A percentile compares a stretch with the other conserved stretches of the same genome.
These are phyloP conservation scores for Oplegnathus fasciatus DNA, from an alignment of 2,113 vertebrate genomes.

Conservation along the genomic window DNA sequence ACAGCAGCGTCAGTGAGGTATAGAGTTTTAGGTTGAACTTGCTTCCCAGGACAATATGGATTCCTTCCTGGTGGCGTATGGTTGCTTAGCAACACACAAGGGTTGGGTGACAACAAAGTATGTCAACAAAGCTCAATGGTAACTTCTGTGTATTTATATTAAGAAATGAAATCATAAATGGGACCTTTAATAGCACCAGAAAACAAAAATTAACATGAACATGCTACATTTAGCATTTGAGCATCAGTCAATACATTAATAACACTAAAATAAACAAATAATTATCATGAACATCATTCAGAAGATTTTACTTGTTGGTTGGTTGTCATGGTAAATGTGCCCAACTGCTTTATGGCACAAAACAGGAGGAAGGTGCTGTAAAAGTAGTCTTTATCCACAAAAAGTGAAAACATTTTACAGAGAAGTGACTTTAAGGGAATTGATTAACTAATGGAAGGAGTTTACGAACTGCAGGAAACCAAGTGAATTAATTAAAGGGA, in stretches of 20 bases:
- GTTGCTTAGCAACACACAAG: constrained; percentile 76
- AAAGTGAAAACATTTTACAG: neutral
- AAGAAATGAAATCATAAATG: neutral
- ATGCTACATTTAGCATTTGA: neutral
- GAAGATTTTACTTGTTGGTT: neutral
- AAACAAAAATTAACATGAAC: neutral
- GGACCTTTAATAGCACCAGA: neutral
- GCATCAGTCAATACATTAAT: neutral
- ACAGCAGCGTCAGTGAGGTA: constrained; percentile 34
- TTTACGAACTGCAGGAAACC: neutral
- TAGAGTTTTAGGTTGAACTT: constrained; percentile 60
- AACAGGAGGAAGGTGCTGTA: neutral
- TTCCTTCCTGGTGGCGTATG: constrained; percentile 56
- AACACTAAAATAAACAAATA: neutral
- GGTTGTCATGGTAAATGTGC: no score
- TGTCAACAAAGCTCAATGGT: no score
- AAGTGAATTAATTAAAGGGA: neutral
- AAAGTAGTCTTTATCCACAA: neutral
- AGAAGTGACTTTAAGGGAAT: neutral
- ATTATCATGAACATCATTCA: no score
- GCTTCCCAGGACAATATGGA: constrained; percentile 71
- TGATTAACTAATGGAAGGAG: neutral
- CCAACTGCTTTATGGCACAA: no score
- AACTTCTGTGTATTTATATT: neutral
- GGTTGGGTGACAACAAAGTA: neutral